Base-by-base conservation (phyloP, 2,888 invertebrate species). In the Conus canariensis region DNA sequence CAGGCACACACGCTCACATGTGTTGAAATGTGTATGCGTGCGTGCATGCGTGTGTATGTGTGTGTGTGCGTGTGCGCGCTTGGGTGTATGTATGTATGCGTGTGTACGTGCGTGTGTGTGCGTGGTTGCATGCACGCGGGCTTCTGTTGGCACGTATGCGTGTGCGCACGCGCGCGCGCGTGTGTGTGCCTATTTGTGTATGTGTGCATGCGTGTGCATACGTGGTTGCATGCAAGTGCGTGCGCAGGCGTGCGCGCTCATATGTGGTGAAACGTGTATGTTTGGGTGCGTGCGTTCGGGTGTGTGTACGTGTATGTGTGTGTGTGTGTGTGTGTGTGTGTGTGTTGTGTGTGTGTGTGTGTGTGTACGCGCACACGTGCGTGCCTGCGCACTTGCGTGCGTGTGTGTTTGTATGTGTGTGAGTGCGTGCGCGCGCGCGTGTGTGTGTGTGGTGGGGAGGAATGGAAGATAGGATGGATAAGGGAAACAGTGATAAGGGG, bases 111-210 rank as follows among this genome's bases (percentile, higher is more conserved):
- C 58, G 58, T 45, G 45, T 8, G 30, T 85, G 19, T 85, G 85
- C 8, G 58, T 85, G 58, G 14, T 12, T 85, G 85, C 30, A 25
- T 64, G 67, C 25, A 67, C 45, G 82, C n/a, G 45, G 45, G 45
- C 45, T 45, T 45, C 45, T 45, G 45, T 45, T 45, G 45, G 45
- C 1, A 45, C 45, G 45, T 82, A n/a, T 25, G 74, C 9, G 82
- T 56, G 82, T 56, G 59, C 22, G 85, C 45, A 60, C 22, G 59
- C 5, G 85, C 30, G 30, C 30, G 83, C 9, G 83, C 9, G 83
- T 83, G 83, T 83, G 83, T 83, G 83, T 83, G 83, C 56, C 6
- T 70, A 8, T 70, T 14, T 70, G 70, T 70, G 70, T 70, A n/a
- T 70, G 70, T 74, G 74, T 74, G 22, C 5, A 5, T n/a, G 74